A percentile compares a stretch with the other conserved stretches of the same genome.
Evolutionary conservation across 2,888 invertebrate species (phyloP).

Genomic region (Platerodrilus igneus): DNA sequence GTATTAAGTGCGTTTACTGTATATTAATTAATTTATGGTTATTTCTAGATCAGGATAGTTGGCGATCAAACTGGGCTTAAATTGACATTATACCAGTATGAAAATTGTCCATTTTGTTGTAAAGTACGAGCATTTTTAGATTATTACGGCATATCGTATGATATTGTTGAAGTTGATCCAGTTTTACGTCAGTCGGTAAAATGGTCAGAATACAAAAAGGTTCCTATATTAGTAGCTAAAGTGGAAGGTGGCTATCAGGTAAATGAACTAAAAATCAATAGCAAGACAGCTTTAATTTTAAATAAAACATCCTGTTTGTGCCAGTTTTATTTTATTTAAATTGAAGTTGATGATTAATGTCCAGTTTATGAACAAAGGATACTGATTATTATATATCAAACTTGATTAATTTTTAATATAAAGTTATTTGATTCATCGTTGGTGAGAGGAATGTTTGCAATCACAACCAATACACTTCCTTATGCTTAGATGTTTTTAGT

Average conservation of each 20-base stretch:
- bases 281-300: too few species aligned
- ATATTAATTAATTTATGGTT: not conserved
- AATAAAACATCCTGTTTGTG: too few species aligned
- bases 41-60: slow-evolving; percentile 59
- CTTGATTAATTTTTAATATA: too few species aligned
- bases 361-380: too few species aligned
- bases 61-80: slow-evolving; percentile 66
- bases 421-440: too few species aligned
- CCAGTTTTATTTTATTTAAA: too few species aligned
- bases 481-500: too few species aligned
- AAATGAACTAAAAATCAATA: slow-evolving; percentile 22
- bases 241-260: slow-evolving; percentile 69
- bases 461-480: too few species aligned
- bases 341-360: too few species aligned
- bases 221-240: slow-evolving; percentile 81
- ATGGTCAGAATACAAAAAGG: slow-evolving; percentile 93
- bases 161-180: slow-evolving; percentile 96
- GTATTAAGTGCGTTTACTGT: not conserved
- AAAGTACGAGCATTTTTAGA: slow-evolving; percentile 90
- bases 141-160: slow-evolving; percentile 88
- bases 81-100: slow-evolving; percentile 90
- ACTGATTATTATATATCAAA: too few species aligned
- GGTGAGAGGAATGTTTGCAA: too few species aligned
- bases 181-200: slow-evolving; percentile 85
- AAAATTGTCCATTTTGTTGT: slow-evolving; percentile 97